These are phyloP conservation scores for Corythornis cristatus DNA, from an alignment of 2,113 vertebrate species.

Conservation along the genomic window DNA sequence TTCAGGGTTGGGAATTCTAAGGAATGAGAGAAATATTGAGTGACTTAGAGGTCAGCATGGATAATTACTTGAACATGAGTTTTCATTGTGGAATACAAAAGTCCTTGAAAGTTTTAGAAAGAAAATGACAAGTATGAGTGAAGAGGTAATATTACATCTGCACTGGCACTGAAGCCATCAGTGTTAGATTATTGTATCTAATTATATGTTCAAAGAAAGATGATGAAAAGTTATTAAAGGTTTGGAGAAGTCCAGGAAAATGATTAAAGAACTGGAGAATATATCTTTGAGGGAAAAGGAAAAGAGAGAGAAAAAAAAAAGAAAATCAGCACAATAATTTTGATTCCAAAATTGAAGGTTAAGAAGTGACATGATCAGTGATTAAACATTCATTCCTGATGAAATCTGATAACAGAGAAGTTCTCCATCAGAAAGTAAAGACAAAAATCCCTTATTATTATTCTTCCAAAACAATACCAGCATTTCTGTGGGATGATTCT, in stretches of 20 bases:
- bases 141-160: not conserved
- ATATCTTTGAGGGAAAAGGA: not conserved
- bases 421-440: not conserved
- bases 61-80: slow-evolving; percentile 52
- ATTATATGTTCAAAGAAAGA: not conserved
- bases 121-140: not conserved
- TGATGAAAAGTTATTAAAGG: not conserved
- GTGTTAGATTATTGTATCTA: not conserved
- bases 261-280: not conserved
- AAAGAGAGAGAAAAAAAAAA: too few species aligned
- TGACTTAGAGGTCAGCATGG: slow-evolving; percentile 39
- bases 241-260: not conserved
- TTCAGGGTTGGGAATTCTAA: slow-evolving; percentile 47
- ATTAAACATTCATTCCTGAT: slow-evolving; percentile 10
- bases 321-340: not conserved
- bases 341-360: not conserved
- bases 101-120: slow-evolving; percentile 40
- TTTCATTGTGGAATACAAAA: slow-evolving; percentile 50
- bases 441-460: slow-evolving; percentile 3
- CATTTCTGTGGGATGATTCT: slow-evolving; percentile 5
- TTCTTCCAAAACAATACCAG: not conserved
- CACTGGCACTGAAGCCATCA: not conserved
- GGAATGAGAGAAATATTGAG: slow-evolving; percentile 54
- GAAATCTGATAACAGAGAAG: not conserved
- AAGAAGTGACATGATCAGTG: not conserved